Percentiles rank a stretch among this genome's conserved stretches.
Conservation (phyloP, 1,140 invertebrate genomes). For the Gyrodactylus salaris region DNA sequence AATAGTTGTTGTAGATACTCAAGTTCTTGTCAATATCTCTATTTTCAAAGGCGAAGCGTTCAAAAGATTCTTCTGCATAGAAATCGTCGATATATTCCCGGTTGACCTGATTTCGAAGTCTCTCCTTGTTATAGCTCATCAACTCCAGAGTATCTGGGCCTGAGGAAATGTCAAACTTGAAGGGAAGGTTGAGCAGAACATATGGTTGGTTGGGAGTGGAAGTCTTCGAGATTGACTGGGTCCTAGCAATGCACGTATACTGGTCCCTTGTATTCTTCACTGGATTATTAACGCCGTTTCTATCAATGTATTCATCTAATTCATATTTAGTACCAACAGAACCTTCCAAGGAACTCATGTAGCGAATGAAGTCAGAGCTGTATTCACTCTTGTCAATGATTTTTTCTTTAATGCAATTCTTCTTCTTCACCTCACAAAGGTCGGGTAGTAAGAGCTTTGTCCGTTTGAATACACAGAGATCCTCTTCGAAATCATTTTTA, state of each 20-base stretch:
- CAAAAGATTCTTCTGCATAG: not conserved
- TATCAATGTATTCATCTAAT: not conserved
- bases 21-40: not conserved
- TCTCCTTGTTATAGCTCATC: not conserved
- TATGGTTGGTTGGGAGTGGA: not conserved
- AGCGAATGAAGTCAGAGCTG: not conserved
- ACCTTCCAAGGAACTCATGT: not conserved
- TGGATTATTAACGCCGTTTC: not conserved
- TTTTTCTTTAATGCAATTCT: not conserved
- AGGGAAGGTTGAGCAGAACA: not conserved
- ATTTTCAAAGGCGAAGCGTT: not conserved
- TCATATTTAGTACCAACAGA: not conserved
- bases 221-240: not conserved
- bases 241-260: not conserved
- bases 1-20: not conserved
- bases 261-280: not conserved
- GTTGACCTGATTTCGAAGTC: not conserved
- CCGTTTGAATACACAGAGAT: not conserved
- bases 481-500: not conserved
- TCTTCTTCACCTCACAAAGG: not conserved
- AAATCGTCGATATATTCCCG: not conserved
- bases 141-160: not conserved
- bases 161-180: not conserved
- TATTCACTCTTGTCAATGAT: not conserved
- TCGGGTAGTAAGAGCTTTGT: not conserved